phyloP scores from a whole-genome alignment of 2,797 vertebrate genomes.

The Dermochelys coriacea region DNA sequence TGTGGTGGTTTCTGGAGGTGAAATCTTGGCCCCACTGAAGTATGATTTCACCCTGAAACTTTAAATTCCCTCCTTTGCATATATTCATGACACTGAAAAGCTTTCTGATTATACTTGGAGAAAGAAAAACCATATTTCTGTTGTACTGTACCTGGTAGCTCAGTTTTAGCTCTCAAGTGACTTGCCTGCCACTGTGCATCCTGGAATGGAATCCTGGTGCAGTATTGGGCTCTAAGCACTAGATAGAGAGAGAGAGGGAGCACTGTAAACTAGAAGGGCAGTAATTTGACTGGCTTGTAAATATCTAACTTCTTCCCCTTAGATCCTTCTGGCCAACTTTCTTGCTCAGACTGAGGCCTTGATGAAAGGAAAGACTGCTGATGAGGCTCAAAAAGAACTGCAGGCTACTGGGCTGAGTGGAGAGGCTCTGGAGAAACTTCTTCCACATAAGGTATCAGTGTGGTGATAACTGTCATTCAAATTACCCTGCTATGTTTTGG shows the following conservation, averaged over 20 bases:
- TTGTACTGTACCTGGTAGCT: neutral
- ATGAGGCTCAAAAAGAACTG: conserved; percentile 93
- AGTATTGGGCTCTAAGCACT: neutral
- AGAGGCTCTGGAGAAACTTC: conserved; percentile 89
- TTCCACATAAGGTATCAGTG: conserved; percentile 92
- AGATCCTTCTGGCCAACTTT: conserved; percentile 97
- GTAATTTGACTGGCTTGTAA: neutral
- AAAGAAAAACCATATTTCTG: neutral
- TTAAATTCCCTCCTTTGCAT: neutral
- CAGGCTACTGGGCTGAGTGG: conserved; percentile 88
- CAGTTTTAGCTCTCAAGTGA: neutral
- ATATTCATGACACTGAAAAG: neutral
- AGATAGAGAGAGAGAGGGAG: too few species aligned
- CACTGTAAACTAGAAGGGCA: fast-evolving
- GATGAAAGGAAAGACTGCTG: conserved; percentile 94
- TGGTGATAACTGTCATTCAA: fast-evolving
- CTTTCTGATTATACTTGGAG: neutral
- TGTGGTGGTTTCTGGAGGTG: neutral
- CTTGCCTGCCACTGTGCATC: neutral
- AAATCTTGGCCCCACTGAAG: neutral
- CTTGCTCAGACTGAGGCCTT: conserved; percentile 97
- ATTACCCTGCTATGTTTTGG: neutral
- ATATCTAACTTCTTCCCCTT: neutral
- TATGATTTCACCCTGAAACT: neutral
- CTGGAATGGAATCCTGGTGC: neutral